A percentile compares a stretch with the other conserved stretches of the same genome.
These are phyloP conservation scores for Beris morrisii DNA, from an alignment of 2,888 invertebrate species.

Conservation along the genomic window DNA sequence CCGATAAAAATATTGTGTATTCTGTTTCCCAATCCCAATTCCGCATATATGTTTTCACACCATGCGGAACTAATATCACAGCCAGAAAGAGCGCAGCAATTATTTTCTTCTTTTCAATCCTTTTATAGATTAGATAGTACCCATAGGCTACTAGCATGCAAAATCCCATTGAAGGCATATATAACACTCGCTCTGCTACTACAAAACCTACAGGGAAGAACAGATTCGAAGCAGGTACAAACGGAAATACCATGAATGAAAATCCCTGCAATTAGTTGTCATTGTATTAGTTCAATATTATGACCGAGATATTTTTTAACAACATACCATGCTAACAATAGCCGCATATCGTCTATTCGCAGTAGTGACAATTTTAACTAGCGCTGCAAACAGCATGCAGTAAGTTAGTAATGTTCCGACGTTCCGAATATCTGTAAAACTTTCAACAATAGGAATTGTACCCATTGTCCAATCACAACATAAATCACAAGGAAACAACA, in stretches of 20 bases:
- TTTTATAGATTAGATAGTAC: constrained; percentile 70
- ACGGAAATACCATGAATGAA: constrained; percentile 85
- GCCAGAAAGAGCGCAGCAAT: constrained; percentile 61
- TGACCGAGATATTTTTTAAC: not conserved
- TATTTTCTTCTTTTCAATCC: constrained; percentile 49
- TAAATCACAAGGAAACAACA: constrained; percentile 84
- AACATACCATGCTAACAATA: constrained; percentile 67
- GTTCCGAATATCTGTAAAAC: constrained; percentile 79
- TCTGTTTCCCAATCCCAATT: constrained; percentile 95
- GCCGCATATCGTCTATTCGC: constrained; percentile 66
- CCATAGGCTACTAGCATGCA: constrained; percentile 90
- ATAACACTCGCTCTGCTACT: constrained; percentile 91
- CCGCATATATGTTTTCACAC: constrained; percentile 81
- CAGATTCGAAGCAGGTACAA: constrained; percentile 93
- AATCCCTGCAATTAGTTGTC: constrained; percentile 64
- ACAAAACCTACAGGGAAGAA: constrained; percentile 99
- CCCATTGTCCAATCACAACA: constrained; percentile 99
- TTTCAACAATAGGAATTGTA: constrained; percentile 74
- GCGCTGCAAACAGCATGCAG: constrained; percentile 62
- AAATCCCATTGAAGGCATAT: constrained; percentile 98
- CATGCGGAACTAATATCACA: constrained; percentile 67
- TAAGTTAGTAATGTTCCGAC: constrained; percentile 74
- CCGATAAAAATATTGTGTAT: constrained; percentile 92
- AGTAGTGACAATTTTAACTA: constrained; percentile 60
- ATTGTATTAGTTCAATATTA: constrained; percentile 11